phyloP scores from a whole-genome alignment of 2,888 invertebrate species.

The Trachelus iudaicus region DNA sequence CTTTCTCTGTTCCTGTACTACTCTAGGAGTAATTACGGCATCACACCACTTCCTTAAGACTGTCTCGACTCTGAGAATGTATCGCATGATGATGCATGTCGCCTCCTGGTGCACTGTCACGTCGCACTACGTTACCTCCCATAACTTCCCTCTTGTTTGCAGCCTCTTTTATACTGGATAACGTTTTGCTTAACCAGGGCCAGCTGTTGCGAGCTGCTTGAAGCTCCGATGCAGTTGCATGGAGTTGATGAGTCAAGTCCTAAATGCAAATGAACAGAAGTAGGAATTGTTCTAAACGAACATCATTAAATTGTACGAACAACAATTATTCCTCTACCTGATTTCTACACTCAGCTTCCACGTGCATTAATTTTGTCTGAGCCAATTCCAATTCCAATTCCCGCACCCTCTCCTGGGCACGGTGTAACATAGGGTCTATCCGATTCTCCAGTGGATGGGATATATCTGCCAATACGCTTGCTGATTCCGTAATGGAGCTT shows the following conservation, averaged over 20 bases:
- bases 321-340: conserved; percentile 70
- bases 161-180: conserved; percentile 81
- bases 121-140: conserved; percentile 55
- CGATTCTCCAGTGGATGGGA: conserved; percentile 55
- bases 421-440: conserved; percentile 57
- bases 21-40: conserved; percentile 23
- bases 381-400: conserved; percentile 96
- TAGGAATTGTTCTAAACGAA: neutral
- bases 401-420: conserved; percentile 77
- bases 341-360: conserved; percentile 96
- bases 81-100: conserved; percentile 56
- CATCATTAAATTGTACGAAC: neutral
- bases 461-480: conserved; percentile 45
- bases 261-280: conserved; percentile 54
- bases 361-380: conserved; percentile 95
- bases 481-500: conserved; percentile 44
- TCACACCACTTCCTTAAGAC: conserved; percentile 60
- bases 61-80: conserved; percentile 60
- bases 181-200: conserved; percentile 95
- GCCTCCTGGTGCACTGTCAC: conserved; percentile 66
- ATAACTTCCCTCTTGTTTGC: conserved; percentile 71
- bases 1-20: neutral
- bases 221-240: conserved; percentile 83
- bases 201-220: conserved; percentile 79
- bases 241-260: conserved; percentile 92